Evolutionary conservation across 2,113 vertebrate genomes (phyloP).

Genomic region (Psittacula cyanocephala): DNA sequence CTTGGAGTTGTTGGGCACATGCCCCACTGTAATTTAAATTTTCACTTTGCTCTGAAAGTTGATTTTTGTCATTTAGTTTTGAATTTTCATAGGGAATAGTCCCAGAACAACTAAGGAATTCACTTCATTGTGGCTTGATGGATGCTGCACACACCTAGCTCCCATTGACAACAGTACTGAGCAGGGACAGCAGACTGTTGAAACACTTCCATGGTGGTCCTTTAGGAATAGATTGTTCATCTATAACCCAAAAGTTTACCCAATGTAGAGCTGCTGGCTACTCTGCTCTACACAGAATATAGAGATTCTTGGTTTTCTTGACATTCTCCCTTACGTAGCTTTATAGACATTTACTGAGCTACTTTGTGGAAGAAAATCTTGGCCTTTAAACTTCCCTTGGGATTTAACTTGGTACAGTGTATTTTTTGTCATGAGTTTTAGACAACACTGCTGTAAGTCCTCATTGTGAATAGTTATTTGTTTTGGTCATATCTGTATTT

Average conservation of each 20-base stretch:
- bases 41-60: not conserved
- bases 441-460: not conserved
- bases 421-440: not conserved
- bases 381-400: conserved; percentile 25
- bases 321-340: not conserved
- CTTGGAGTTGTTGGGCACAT: not conserved
- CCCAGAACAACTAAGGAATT: not conserved
- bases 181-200: conserved; percentile 27
- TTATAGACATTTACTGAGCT: conserved; percentile 2
- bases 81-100: not conserved
- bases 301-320: not conserved
- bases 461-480: not conserved
- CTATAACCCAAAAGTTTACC: not conserved
- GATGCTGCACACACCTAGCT: not conserved
- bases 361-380: not conserved
- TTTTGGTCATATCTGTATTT: conserved; percentile 1
- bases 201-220: not conserved
- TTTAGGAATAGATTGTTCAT: conserved; percentile 23
- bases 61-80: not conserved
- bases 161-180: not conserved
- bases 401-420: conserved; percentile 20
- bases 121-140: not conserved
- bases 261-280: not conserved
- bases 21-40: not conserved
- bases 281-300: not conserved